Evolutionary conservation across 2,113 vertebrate genomes (phyloP), one percentile per base, ranked within the genome.

Genomic region (Leptocoma aspasia): DNA sequence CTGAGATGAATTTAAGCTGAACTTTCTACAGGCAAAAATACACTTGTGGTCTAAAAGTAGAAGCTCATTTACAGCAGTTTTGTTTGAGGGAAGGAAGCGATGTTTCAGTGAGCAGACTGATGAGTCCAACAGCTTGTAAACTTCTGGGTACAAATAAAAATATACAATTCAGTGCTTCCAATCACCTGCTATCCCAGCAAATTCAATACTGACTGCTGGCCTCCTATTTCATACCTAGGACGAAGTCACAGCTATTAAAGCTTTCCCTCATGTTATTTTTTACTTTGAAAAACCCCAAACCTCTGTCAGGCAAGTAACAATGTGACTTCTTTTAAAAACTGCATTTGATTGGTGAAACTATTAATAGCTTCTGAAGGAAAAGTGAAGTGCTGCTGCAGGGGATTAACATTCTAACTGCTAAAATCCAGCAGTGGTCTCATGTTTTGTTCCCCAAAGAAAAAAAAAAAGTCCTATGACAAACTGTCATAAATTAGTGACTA

Each of bases 1-100:
- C 0, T 7, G 9, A 57, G 41, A 10, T 1, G 3, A 47, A 30
- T 14, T 16, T 13, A 10, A 73, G 11, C 2, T 37, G n/a, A 80
- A 31, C 23, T n/a, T 83, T 81, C 84, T 56, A 20, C 7, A 60
- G 14, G 39, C 31, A 84, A 21, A 70, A 53, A 15, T 6, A 39
- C 12, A 76, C 23, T 2, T 14, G 13, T 16, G 24, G 44, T 44
- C 57, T n/a, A 60, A 79, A 66, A 19, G 54, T 6, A 89, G 42
- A 35, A 54, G 9, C 31, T 50, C 27, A 27, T 10, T 61, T 13
- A 33, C 22, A 81, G 82, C 33, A 64, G 20, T 13, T 61, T 3
- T 28, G 14, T 21, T 26, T 39, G n/a, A 39, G 5, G 30, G 60
- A 93, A 93, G 37, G 75, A 72, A 69, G 44, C 1, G 1, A 10